Percentiles rank a stretch among this genome's conserved stretches.
These are phyloP conservation scores for Plutella xylostella DNA, from an alignment of 2,888 invertebrate species.

Conservation along the genomic window DNA sequence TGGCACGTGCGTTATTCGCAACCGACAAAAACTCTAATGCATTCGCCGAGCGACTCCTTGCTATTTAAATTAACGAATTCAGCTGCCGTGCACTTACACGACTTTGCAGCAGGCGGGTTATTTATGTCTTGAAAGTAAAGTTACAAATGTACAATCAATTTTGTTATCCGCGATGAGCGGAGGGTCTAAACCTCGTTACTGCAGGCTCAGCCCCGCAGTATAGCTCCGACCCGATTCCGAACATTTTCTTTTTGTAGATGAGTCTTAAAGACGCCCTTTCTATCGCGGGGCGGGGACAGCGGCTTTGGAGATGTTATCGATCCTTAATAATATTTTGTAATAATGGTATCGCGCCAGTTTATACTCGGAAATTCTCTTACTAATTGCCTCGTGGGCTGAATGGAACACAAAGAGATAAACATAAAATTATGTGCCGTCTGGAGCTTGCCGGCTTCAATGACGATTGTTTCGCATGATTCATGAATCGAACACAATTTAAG, in stretches of 20 bases:
- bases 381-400: constrained; percentile 41
- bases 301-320: constrained; percentile 42
- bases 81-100: constrained; percentile 1
- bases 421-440: constrained; percentile 28
- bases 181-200: constrained; percentile 6
- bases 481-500: constrained; percentile 36
- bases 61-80: constrained; percentile 6
- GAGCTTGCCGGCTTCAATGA: constrained; percentile 30
- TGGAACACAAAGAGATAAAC: constrained; percentile 39
- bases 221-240: constrained; percentile 25
- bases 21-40: constrained; percentile 1
- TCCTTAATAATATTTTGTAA: constrained; percentile 41
- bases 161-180: constrained; percentile 1
- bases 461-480: constrained; percentile 40
- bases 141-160: constrained; percentile 1
- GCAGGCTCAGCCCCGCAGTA: constrained; percentile 16
- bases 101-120: not conserved
- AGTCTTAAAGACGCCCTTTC: constrained; percentile 38
- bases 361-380: constrained; percentile 35
- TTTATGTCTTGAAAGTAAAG: not conserved
- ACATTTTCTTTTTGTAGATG: constrained; percentile 36
- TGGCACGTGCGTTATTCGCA: not conserved
- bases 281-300: constrained; percentile 34
- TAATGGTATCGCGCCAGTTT: constrained; percentile 35
- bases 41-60: not conserved